A percentile compares a stretch with the other conserved stretches of the same genome.
phyloP scores from a whole-genome alignment of 1,140 invertebrate genomes.

The Aethina tumida region DNA sequence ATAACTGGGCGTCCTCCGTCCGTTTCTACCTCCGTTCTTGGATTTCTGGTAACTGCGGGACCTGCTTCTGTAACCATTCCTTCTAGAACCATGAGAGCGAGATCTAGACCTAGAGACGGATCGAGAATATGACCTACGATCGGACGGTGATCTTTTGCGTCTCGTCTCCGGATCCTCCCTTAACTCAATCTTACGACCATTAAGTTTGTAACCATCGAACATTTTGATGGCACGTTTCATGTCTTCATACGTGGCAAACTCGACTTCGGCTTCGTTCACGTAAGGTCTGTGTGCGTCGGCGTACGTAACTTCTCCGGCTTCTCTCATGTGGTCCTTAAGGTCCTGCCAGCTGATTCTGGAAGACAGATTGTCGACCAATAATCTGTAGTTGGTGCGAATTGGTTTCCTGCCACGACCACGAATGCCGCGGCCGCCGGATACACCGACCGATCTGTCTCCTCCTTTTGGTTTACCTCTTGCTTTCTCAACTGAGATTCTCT shows the following conservation, averaged over 20 bases:
- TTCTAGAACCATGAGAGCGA: too few relatives aligned
- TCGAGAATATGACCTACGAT: too few relatives aligned
- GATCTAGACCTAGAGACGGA: too few relatives aligned
- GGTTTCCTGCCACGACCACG: too few relatives aligned
- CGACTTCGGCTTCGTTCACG: conserved; percentile 91
- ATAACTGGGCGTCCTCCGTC: too few relatives aligned
- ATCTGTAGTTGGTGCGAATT: conserved; percentile 87
- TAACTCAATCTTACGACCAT: too few relatives aligned
- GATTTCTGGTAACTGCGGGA: too few relatives aligned
- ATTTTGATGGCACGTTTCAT: conserved; percentile 91
- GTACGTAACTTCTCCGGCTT: conserved; percentile 94
- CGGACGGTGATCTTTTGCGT: too few relatives aligned
- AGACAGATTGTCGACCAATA: conserved; percentile 95
- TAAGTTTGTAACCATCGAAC: too few relatives aligned
- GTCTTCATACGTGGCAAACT: conserved; percentile 80
- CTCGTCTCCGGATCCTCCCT: too few relatives aligned
- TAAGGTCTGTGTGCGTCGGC: conserved; percentile 95
- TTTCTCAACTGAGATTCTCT: conserved; percentile 77
- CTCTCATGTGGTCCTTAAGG: conserved; percentile 97
- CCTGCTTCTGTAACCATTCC: too few relatives aligned
- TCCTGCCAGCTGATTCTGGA: conserved; percentile 99
- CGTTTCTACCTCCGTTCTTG: too few relatives aligned
- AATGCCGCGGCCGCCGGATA: conserved; percentile 30
- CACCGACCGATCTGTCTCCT: conserved; percentile 6
- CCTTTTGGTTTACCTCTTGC: conserved; percentile 62